Evolutionary conservation across 2,797 vertebrate genomes (phyloP), one percentile per base, ranked within the genome.

Genomic region (Sebastes hubbsi): DNA sequence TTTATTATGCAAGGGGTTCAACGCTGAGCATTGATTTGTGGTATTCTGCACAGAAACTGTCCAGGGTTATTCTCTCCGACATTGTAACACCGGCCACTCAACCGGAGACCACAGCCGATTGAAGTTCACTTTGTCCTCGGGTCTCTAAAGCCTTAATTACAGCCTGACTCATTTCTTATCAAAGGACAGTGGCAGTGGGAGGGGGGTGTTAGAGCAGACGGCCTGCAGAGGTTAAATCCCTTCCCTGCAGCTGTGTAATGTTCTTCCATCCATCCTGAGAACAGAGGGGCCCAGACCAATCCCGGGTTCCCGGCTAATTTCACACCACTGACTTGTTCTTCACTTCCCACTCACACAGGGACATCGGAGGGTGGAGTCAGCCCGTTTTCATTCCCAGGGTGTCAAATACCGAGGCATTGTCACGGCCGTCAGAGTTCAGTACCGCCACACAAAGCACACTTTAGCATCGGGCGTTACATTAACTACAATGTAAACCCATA

Each of bases 91-190:
- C 46, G 56, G 63, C 27, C 22, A 18, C 66, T 85, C 77, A 56
- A 67, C 77, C 75, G 16, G 38, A 75, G 64, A 85, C 74, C 66
- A 75, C 67, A 74, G 27, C 46, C 10, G 32, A 89, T 59, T 88
- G 76, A 86, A 82, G 71, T 78, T 82, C 68, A 80, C 69, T 83
- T 77, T 78, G 80, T 79, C 58, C 77, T 64, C 3, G 1, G 63
- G 75, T 77, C 81, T 82, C 72, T 70, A 42, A 75, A 58, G 59
- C 38, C 69, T 85, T 88, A 87, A 87, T 90, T 87, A 82, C 75
- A 80, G 64, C 56, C 72, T 1, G 34, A 49, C 32, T 90, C 61
- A 66, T 74, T 72, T 75, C 83, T 70, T 87, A 74, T 89, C 80
- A 77, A 77, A 85, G 77, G 82, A 69, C 74, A 25, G 62, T 6